phyloP scores from a whole-genome alignment of 53 echinoderm and acorn worm species.

The Apostichopus leukothele region DNA sequence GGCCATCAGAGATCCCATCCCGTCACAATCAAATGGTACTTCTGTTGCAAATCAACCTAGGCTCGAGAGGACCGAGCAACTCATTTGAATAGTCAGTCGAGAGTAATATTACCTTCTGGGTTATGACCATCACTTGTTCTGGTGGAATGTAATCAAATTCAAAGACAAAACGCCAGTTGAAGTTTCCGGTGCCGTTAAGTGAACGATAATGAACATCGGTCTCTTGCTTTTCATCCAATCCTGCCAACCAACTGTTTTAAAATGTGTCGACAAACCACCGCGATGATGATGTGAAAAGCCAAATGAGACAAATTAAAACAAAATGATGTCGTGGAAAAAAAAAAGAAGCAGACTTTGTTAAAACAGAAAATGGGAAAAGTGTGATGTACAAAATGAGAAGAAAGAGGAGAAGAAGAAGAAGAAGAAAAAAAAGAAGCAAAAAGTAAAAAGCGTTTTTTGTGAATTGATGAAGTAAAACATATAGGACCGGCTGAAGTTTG shows the following conservation, averaged over 20 bases:
- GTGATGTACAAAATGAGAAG: neutral
- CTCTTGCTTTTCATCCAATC: conserved; percentile 91
- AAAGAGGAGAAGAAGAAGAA: neutral
- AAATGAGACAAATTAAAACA: neutral
- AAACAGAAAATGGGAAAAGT: neutral
- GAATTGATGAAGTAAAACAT: neutral
- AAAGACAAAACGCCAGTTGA: conserved; percentile 99
- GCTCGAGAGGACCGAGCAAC: too few relatives aligned
- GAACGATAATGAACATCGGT: conserved; percentile 98
- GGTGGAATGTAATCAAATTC: conserved; percentile 99
- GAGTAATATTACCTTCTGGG: conserved; percentile 63
- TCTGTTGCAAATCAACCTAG: too few relatives aligned
- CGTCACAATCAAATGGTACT: too few relatives aligned
- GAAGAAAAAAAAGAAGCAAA: neutral
- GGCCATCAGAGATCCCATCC: too few relatives aligned
- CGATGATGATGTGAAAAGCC: neutral
- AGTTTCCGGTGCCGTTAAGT: conserved; percentile 96
- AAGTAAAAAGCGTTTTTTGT: neutral
- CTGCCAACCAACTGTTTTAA: conserved; percentile 75
- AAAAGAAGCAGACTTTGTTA: neutral
- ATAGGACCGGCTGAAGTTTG: neutral
- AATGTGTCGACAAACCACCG: neutral
- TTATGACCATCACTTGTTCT: conserved; percentile 88
- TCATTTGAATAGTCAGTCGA: too few relatives aligned
- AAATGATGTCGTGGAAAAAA: neutral